These are phyloP conservation scores for Hystrix cristata DNA, from an alignment of 2,113 vertebrate species.

Conservation along the genomic window DNA sequence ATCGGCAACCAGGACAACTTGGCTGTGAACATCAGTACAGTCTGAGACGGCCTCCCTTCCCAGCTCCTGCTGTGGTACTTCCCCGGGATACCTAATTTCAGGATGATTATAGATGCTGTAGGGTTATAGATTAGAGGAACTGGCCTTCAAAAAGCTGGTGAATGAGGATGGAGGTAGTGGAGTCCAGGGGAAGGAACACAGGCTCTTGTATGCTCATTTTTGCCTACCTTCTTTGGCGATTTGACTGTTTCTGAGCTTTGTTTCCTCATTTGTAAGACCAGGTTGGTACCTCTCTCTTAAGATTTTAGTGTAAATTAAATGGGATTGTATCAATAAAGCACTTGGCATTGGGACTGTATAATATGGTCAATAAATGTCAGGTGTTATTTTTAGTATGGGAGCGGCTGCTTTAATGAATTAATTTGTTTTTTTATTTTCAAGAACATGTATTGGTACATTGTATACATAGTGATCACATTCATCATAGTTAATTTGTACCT, in stretches of 20 bases:
- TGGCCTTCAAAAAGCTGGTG: neutral
- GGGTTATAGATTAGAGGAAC: neutral
- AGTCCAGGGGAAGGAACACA: neutral
- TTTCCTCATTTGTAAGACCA: conserved; percentile 57
- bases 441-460: no score
- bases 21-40: neutral
- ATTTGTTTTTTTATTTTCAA: neutral
- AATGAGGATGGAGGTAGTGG: neutral
- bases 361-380: conserved; percentile 47
- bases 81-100: neutral
- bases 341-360: neutral
- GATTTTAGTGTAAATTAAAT: conserved; percentile 61
- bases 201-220: neutral
- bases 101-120: neutral
- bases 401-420: conserved; percentile 22
- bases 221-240: neutral
- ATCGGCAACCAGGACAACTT: neutral
- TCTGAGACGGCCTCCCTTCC: neutral
- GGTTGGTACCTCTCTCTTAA: neutral
- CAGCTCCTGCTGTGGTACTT: neutral
- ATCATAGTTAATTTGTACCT: no score
- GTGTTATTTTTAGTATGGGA: conserved; percentile 56
- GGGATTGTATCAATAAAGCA: conserved; percentile 40
- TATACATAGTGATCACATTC: no score
- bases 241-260: conserved; percentile 47